A percentile compares a stretch with the other conserved stretches of the same genome.
These are phyloP conservation scores for Calliopum simillimum DNA, from an alignment of 2,888 invertebrate species.

Conservation along the genomic window DNA sequence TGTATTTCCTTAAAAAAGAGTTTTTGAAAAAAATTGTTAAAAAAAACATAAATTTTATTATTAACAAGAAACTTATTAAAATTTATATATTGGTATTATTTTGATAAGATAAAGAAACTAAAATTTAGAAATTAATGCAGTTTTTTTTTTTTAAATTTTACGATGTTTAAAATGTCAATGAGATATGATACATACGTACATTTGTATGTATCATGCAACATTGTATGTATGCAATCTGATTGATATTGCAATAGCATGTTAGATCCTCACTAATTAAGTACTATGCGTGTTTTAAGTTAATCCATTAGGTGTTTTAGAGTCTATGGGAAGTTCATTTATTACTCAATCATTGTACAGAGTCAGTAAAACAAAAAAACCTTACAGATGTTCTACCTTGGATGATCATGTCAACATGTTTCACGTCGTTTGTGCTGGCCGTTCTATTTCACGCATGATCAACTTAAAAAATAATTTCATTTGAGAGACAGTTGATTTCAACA, in stretches of 20 bases:
- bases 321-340: conserved; percentile 6
- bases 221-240: too few species aligned
- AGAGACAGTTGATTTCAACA: background rate
- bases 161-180: too few species aligned
- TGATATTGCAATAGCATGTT: background rate
- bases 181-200: too few species aligned
- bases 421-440: background rate
- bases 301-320: background rate
- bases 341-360: too few species aligned
- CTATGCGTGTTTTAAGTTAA: background rate
- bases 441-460: background rate
- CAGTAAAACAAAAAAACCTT: too few species aligned
- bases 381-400: too few species aligned
- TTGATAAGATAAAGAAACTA: too few species aligned
- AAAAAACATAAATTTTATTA: background rate
- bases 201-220: too few species aligned
- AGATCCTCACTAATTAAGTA: background rate
- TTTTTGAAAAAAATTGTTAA: background rate
- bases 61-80: background rate
- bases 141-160: too few species aligned
- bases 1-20: conserved; percentile 54
- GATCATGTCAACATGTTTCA: background rate
- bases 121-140: too few species aligned
- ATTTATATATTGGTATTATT: background rate
- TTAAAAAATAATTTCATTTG: background rate